A percentile compares a stretch with the other conserved stretches of the same genome.
Conservation (phyloP, 2,113 vertebrate genomes). For the Lichenostomus cassidix region DNA sequence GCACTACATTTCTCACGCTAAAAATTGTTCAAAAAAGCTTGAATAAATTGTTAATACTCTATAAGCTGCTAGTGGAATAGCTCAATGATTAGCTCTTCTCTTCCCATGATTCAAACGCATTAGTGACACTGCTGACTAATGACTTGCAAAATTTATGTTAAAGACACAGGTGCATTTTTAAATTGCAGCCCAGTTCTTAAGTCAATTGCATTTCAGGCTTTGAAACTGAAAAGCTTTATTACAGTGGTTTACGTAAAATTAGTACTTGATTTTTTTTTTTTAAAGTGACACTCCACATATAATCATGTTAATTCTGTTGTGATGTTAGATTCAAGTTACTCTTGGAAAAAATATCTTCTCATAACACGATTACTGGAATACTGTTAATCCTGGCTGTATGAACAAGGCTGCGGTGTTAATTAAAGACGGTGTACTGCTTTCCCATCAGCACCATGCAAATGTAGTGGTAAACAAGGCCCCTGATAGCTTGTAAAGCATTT, state of each 20-base stretch:
- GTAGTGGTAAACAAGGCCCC: background rate
- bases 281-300: background rate
- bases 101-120: background rate
- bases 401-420: background rate
- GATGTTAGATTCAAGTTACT: background rate
- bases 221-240: background rate
- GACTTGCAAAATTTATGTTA: slow-evolving; percentile 29
- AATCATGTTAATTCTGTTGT: background rate
- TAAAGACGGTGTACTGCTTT: background rate
- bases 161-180: slow-evolving; percentile 5
- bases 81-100: slow-evolving; percentile 25
- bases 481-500: background rate
- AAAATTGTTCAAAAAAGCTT: slow-evolving; percentile 17
- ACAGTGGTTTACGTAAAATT: background rate
- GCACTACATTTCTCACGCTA: background rate
- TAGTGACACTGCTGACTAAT: slow-evolving; percentile 14
- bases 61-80: background rate
- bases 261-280: background rate
- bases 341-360: background rate
- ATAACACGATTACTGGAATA: background rate
- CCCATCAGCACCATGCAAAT: background rate
- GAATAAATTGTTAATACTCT: slow-evolving; percentile 41
- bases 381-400: background rate
- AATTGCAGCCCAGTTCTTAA: background rate
- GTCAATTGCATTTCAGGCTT: background rate